Percentiles rank a stretch among this genome's conserved stretches.
Evolutionary conservation across 2,113 vertebrate genomes (phyloP).

Genomic region (Galeopterus variegatus): DNA sequence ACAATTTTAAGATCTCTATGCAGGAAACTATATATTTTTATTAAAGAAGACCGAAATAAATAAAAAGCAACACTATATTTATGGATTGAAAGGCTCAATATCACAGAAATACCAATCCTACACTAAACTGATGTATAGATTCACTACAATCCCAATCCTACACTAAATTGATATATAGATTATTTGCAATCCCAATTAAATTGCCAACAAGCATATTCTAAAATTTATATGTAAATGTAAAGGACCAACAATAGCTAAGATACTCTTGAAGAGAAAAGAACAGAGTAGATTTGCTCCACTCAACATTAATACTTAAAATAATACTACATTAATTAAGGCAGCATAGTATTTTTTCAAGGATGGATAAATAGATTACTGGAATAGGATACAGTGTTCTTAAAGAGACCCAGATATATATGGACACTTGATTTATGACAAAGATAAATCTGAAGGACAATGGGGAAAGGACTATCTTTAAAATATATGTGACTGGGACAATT

Average conservation of each 20-base stretch:
- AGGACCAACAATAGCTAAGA: neutral
- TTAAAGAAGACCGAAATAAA: constrained; percentile 10
- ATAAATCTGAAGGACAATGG: neutral
- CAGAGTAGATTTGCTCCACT: neutral
- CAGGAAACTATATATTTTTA: neutral
- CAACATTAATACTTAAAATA: neutral
- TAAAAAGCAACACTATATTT: neutral
- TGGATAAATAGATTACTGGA: neutral
- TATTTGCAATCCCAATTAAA: neutral
- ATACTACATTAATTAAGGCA: neutral
- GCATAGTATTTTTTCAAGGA: neutral
- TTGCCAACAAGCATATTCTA: neutral
- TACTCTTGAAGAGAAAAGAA: neutral
- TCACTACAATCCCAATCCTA: neutral
- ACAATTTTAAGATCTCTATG: neutral
- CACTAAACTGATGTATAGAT: neutral
- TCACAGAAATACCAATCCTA: neutral
- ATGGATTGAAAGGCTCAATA: neutral
- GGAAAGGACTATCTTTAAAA: neutral
- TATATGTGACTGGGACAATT: neutral
- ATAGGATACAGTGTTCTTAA: neutral
- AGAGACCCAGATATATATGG: neutral
- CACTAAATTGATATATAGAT: neutral
- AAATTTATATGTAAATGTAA: neutral
- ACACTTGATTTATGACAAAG: constrained; percentile 24